Evolutionary conservation across 37 sponge, comb jelly and placozoan species (phyloP), one percentile per base, ranked within the genome.

Genomic region (Aphrocallistes beatrix): DNA sequence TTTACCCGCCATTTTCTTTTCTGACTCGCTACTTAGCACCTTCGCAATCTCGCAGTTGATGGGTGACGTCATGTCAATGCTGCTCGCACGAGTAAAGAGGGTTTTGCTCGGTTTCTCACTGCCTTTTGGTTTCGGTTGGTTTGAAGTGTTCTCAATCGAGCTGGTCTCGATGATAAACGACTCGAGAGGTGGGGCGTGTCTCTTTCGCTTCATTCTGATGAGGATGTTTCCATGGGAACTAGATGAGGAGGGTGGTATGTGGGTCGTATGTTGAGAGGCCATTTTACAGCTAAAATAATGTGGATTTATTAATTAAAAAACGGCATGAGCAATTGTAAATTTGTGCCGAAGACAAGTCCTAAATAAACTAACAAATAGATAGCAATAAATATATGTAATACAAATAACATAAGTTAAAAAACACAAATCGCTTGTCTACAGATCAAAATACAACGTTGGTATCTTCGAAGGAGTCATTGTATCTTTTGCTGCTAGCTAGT

Each of bases 131-230:
- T 42, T 42, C 1, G 75, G 75, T 60, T 60, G 1, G 3, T 25
- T 28, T 3, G n/a, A 60, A 32, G 8, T 60, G 6, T 30, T 60
- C 25, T 60, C 75, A 60, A 6, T 60, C 8, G 25, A 32, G 17
- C n/a, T 30, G 3, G 75, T 25, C 34, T 60, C 75, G 10, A 60
- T 60, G 21, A 60, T 25, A 30, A 60, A 60, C 6, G 75, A 60
- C n/a, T 60, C 75, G 6, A 60, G 34, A 13, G 75, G 75, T 6
- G 75, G 75, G 34, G 75, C 75, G 6, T 60, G 75, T 60, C 75
- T 60, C 75, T 60, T 60, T 30, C 75, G 8, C 75, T 60, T 60
- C 75, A 60, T 60, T 60, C 75, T 3, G 75, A 60, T 60, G 8
- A 60, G 10, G n/a, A 60, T n/a, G n/a, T n/a, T n/a, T n/a, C n/a